phyloP scores from a whole-genome alignment of 2,113 vertebrate species.

The Ibidorhyncha struthersii region DNA sequence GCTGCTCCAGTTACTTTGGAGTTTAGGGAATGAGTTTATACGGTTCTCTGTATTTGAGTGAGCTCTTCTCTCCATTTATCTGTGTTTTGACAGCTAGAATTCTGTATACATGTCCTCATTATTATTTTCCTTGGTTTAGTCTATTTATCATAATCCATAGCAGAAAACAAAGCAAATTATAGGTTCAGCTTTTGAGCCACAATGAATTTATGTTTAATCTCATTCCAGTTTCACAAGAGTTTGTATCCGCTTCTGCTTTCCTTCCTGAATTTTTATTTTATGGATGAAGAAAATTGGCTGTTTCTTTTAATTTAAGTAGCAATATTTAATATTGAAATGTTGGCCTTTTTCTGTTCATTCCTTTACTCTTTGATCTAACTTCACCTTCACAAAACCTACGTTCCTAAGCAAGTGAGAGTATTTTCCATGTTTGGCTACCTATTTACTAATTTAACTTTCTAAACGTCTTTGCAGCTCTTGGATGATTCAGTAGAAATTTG shows the following conservation, averaged over 20 bases:
- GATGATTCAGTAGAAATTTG: background rate
- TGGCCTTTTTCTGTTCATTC: background rate
- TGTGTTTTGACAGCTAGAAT: background rate
- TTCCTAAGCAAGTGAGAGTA: background rate
- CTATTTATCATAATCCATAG: background rate
- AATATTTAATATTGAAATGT: background rate
- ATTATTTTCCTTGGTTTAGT: background rate
- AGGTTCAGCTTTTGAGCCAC: background rate
- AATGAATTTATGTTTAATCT: background rate
- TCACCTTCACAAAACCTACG: background rate
- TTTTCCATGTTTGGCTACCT: background rate
- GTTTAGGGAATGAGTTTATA: background rate
- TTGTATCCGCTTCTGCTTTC: too few species aligned
- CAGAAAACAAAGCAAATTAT: background rate
- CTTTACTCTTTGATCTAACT: background rate
- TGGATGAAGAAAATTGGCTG: too few species aligned
- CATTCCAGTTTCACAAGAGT: background rate
- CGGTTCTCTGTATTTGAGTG: background rate
- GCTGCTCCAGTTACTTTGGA: background rate
- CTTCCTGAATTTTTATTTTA: too few species aligned
- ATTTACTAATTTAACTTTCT: background rate
- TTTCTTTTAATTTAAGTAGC: background rate
- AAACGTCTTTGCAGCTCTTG: background rate
- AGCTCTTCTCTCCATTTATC: background rate
- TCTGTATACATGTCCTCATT: background rate